Conservation (phyloP, 2,797 vertebrate species). For the Sebastes itinus region DNA sequence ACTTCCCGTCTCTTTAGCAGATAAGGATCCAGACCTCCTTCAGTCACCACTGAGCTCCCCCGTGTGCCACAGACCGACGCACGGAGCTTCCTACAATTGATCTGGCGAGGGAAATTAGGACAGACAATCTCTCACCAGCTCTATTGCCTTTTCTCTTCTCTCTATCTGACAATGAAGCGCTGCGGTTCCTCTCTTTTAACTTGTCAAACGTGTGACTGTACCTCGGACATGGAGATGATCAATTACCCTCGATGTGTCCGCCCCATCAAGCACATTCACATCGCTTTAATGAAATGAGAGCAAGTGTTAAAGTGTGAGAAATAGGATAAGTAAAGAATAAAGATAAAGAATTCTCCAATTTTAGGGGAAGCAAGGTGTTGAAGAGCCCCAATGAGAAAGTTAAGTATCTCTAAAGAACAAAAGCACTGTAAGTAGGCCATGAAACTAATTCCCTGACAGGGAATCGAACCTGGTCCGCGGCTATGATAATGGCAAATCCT, state of each 20-base stretch:
- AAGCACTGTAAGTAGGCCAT: neutral
- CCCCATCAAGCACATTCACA: constrained; percentile 53
- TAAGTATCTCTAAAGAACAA: neutral
- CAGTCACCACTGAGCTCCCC: constrained; percentile 45
- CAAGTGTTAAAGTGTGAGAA: constrained; percentile 3
- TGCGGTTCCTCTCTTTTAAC: constrained; percentile 43
- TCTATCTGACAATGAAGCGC: constrained; percentile 42
- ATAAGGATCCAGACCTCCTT: constrained; percentile 68
- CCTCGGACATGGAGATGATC: constrained; percentile 55
- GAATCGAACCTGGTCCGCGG: no score
- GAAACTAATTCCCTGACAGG: no score
- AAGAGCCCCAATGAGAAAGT: constrained; percentile 11
- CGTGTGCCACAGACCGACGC: constrained; percentile 24
- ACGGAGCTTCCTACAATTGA: constrained; percentile 52
- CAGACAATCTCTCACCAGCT: constrained; percentile 57
- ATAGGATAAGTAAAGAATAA: neutral
- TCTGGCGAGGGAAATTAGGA: constrained; percentile 64
- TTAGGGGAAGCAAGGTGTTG: neutral
- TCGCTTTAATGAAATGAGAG: constrained; percentile 53
- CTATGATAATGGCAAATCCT: no score
- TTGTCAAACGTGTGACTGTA: constrained; percentile 37
- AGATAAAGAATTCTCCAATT: constrained; percentile 7
- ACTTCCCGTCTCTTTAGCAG: constrained; percentile 46
- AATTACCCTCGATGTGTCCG: constrained; percentile 57
- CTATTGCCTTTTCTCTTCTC: constrained; percentile 35